phyloP scores from a whole-genome alignment of 1,140 invertebrate genomes.

The Zaprionus africanus region DNA sequence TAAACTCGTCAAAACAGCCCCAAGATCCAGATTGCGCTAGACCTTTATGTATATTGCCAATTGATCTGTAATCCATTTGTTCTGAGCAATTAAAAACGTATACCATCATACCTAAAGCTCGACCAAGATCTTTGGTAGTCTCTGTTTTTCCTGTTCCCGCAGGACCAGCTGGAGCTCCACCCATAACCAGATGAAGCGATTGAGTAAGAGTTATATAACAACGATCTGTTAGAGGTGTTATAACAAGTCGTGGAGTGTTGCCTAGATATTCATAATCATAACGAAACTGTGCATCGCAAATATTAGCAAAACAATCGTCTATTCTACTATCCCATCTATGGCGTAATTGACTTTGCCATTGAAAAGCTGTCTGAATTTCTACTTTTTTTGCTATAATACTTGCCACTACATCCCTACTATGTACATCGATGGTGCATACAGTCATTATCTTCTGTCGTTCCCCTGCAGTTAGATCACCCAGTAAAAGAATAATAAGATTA shows the following conservation, averaged over 20 bases:
- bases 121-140: constrained; percentile 96
- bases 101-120: constrained; percentile 96
- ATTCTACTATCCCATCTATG: constrained; percentile 94
- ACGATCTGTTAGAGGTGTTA: constrained; percentile 94
- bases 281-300: constrained; percentile 94
- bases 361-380: constrained; percentile 92
- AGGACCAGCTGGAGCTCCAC: constrained; percentile 94
- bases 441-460: constrained; percentile 98
- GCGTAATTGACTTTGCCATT: constrained; percentile 96
- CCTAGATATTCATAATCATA: constrained; percentile 98
- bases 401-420: constrained; percentile 94
- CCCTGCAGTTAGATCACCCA: constrained; percentile 92
- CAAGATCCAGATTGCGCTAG: constrained; percentile 96
- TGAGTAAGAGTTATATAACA: constrained; percentile 97
- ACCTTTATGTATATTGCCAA: constrained; percentile 95
- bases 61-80: constrained; percentile 98
- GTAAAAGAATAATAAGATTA: constrained; percentile 90
- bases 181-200: constrained; percentile 94
- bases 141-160: constrained; percentile 96
- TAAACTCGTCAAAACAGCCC: constrained; percentile 98
- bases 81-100: constrained; percentile 98
- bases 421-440: constrained; percentile 97
- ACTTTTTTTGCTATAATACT: constrained; percentile 93
- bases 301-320: constrained; percentile 95
- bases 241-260: constrained; percentile 93